phyloP scores from a whole-genome alignment of 2,888 invertebrate genomes.

The Polydrusus tereticollis region DNA sequence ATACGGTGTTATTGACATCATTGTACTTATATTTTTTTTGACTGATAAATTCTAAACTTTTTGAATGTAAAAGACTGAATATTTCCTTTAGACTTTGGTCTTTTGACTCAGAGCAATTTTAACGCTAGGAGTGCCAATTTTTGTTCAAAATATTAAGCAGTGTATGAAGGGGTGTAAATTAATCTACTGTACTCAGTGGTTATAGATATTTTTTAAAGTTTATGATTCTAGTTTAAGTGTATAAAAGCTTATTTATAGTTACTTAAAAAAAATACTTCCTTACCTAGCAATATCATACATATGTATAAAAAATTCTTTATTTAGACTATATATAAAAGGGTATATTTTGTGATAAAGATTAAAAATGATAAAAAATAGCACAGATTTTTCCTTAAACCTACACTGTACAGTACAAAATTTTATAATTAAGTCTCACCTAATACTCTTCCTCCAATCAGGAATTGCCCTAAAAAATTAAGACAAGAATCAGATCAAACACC shows the following conservation, averaged over 20 bases:
- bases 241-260: neutral
- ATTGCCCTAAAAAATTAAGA: slow-evolving; percentile 51
- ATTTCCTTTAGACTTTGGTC: neutral
- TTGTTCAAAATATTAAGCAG: neutral
- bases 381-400: neutral
- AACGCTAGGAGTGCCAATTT: slow-evolving; percentile 9
- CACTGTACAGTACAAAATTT: neutral
- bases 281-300: neutral
- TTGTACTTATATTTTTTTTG: neutral
- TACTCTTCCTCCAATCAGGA: slow-evolving; percentile 58
- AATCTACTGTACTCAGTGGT: no score
- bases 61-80: neutral
- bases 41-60: neutral
- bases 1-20: neutral
- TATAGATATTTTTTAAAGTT: no score
- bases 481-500: neutral
- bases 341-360: slow-evolving; percentile 9
- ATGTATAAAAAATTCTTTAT: neutral
- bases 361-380: neutral
- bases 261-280: neutral
- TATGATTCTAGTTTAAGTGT: neutral
- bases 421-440: slow-evolving; percentile 15
- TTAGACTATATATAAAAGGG: neutral
- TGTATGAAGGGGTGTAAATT: neutral
- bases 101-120: neutral